Evolutionary conservation across 92 coral and sea anemone species (phyloP).

Genomic region (Umimayanthus kanabou): DNA sequence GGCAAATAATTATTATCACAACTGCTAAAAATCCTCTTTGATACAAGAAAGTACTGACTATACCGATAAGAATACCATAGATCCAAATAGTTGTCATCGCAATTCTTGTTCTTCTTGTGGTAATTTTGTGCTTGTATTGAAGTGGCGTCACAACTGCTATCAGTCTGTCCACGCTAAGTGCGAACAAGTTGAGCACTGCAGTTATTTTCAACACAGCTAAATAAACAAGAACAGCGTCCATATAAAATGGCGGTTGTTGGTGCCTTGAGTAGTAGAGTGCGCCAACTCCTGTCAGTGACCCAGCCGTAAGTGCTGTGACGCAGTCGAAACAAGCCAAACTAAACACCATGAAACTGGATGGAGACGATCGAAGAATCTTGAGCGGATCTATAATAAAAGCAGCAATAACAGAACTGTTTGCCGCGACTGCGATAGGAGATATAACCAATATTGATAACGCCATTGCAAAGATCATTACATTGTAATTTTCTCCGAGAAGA

Average conservation of each 20-base stretch:
- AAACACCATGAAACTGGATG: slow-evolving; percentile 10
- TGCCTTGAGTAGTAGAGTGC: not conserved
- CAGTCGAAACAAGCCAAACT: slow-evolving; percentile 21
- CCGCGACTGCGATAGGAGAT: slow-evolving; percentile 3
- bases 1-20: not conserved
- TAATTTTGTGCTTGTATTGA: slow-evolving; percentile 24
- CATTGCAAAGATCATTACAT: not conserved
- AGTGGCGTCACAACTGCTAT: slow-evolving; percentile 28
- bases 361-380: slow-evolving; percentile 17
- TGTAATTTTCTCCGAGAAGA: not conserved
- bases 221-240: not conserved
- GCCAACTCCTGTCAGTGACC: not conserved
- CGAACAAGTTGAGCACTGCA: not conserved
- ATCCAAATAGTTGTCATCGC: not conserved
- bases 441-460: not conserved
- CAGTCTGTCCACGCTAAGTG: slow-evolving; percentile 26
- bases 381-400: slow-evolving; percentile 5
- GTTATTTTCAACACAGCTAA: not conserved
- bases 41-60: not conserved
- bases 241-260: not conserved
- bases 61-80: slow-evolving; percentile 7
- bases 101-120: not conserved
- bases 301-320: not conserved
- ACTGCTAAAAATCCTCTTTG: not conserved
- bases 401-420: slow-evolving; percentile 13